Percentiles rank a stretch among this genome's conserved stretches.
These are phyloP conservation scores for Andrena camellia DNA, from an alignment of 2,888 invertebrate genomes.

Conservation along the genomic window DNA sequence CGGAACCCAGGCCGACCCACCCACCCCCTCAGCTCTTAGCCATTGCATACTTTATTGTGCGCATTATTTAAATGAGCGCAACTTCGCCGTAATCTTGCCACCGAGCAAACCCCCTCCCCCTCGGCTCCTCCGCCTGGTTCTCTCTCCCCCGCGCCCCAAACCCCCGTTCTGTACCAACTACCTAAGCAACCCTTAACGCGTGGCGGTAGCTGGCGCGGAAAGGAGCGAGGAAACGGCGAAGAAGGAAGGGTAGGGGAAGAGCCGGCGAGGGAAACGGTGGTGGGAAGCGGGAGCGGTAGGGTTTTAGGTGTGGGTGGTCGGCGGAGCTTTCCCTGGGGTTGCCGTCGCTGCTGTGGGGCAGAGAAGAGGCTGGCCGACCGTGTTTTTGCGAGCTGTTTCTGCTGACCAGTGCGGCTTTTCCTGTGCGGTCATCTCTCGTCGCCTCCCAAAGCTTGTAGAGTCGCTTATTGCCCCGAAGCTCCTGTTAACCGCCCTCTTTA, in stretches of 20 bases:
- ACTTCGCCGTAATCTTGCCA: conserved; percentile 80
- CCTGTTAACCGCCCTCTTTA: conserved; percentile 80
- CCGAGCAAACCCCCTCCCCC: conserved; percentile 61
- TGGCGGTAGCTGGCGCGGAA: conserved; percentile 64
- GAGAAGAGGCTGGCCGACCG: conserved; percentile 70
- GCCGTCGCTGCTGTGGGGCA: conserved; percentile 59
- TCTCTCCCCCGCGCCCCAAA: conserved; percentile 7
- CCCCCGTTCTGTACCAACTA: conserved; percentile 52
- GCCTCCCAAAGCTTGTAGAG: conserved; percentile 82
- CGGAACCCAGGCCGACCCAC: conserved; percentile 59
- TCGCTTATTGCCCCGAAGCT: conserved; percentile 82
- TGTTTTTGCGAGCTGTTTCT: conserved; percentile 81
- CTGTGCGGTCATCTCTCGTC: conserved; percentile 81
- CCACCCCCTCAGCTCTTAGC: conserved; percentile 51
- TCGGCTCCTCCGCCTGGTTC: conserved; percentile 35
- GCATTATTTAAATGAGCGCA: conserved; percentile 83
- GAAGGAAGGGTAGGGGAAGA: conserved; percentile 37
- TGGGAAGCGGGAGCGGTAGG: conserved; percentile 24
- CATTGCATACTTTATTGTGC: conserved; percentile 81
- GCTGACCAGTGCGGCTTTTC: conserved; percentile 83
- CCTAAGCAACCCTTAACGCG: conserved; percentile 70
- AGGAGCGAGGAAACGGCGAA: conserved; percentile 71
- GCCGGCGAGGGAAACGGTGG: conserved; percentile 45
- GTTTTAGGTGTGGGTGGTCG: conserved; percentile 59
- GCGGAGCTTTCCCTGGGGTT: conserved; percentile 65